Evolutionary conservation across 2,888 invertebrate genomes (phyloP), one percentile per base, ranked within the genome.

Genomic region (Campopleginae sp.): DNA sequence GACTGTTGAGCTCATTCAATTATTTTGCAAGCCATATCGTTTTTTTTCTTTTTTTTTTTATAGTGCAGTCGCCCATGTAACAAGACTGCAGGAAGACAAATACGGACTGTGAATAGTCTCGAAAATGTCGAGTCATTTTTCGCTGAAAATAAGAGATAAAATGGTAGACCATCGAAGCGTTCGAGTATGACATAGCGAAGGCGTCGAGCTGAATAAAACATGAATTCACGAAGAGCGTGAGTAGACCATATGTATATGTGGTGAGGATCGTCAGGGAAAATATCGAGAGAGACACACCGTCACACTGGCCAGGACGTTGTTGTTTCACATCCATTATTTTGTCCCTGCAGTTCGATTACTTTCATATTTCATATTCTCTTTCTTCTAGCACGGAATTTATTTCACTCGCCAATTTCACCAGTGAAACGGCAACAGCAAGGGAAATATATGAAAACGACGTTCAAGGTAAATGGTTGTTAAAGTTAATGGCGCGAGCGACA

Each of bases 181-280:
- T 38, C 51, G 58, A 61, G 27, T 17, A 61, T 61, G 58, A 44
- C 58, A n/a, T 42, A 72, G 42, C 74, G 46, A 46, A 31, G 46
- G 54, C 44, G 61, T 63, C 61, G 44, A 74, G 3, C 58, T 74
- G 74, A 74, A 63, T 75, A 61, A 75, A 63, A 19, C 74, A 75
- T 63, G 61, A 31, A 63, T 63, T 17, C 4, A 5, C 31, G 31
- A 46, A 63, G 46, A 75, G 27, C 61, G 46, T n/a, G 38, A 63
- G n/a, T 10, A 27, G 31, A 72, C 7, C 33, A 31, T 46, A 63
- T 63, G 44, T 19, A 54, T 38, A 23, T 54, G 27, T 58, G 42
- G 2, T 27, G 27, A 42, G 42, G 19, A 48, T 42, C 27, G 12
- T 2, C 31, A 46, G 74, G 46, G 38, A 61, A 75, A 75, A 75